Percentiles rank a stretch among this genome's conserved stretches.
Evolutionary conservation across 2,113 vertebrate genomes (phyloP).

Genomic region (Neopipo cinnamomea): DNA sequence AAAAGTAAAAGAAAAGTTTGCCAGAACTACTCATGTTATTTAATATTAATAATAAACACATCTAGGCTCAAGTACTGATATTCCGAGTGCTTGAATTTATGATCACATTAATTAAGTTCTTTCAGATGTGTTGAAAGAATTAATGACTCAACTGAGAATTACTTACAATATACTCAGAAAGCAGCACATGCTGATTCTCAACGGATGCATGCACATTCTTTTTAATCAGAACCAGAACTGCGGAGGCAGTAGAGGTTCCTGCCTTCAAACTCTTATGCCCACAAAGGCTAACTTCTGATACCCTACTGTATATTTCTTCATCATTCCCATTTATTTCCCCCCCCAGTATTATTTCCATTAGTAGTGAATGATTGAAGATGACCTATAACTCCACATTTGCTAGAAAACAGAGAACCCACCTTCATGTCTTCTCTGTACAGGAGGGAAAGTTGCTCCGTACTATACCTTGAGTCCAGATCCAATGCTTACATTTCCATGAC

Average conservation of each 20-base stretch:
- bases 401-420: neutral
- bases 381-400: neutral
- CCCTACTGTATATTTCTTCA: neutral
- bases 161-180: neutral
- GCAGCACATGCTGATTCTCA: neutral
- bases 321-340: neutral
- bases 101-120: neutral
- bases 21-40: neutral
- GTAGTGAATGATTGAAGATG: neutral
- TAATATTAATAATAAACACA: neutral
- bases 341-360: neutral
- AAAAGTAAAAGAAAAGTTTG: neutral
- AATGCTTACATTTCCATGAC: neutral
- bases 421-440: neutral
- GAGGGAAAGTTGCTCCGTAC: neutral
- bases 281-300: neutral
- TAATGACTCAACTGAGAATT: slow-evolving; percentile 10
- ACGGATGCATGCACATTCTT: fast-evolving
- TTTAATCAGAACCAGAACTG: neutral
- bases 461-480: neutral
- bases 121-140: slow-evolving; percentile 14
- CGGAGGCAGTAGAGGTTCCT: neutral
- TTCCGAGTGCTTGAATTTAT: neutral
- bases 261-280: neutral
- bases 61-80: neutral